Conservation (phyloP, 37 sponge, comb jelly and placozoan species). For the Ephydatia muelleri region DNA sequence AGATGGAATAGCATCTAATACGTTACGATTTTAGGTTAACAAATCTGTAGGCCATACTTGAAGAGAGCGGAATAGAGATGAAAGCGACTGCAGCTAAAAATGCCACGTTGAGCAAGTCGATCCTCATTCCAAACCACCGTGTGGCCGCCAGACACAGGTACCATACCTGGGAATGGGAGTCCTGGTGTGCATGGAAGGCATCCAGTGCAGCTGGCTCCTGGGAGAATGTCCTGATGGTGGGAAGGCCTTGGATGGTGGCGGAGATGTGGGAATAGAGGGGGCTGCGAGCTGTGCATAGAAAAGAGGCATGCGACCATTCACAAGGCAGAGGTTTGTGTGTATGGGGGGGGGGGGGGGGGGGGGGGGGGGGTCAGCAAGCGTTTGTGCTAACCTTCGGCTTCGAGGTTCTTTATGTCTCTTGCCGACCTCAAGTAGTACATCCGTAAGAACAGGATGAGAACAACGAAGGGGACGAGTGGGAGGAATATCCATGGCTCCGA, state of each 20-base stretch:
- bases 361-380: neutral
- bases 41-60: slow-evolving; percentile 4
- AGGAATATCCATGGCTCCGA: slow-evolving; percentile 54
- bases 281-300: slow-evolving; percentile 64
- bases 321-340: neutral
- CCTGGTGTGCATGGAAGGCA: slow-evolving; percentile 50
- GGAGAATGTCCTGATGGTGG: slow-evolving; percentile 53
- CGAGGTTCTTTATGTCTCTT: slow-evolving; percentile 54
- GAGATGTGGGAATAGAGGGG: slow-evolving; percentile 70
- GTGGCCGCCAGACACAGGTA: slow-evolving; percentile 20
- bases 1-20: neutral
- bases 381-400: slow-evolving; percentile 42
- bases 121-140: slow-evolving; percentile 53
- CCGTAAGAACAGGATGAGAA: slow-evolving; percentile 21
- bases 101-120: slow-evolving; percentile 21
- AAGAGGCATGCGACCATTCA: neutral
- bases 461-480: slow-evolving; percentile 6
- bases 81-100: slow-evolving; percentile 38
- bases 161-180: slow-evolving; percentile 58
- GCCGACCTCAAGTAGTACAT: slow-evolving; percentile 40
- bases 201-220: slow-evolving; percentile 6
- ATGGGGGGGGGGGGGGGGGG: neutral
- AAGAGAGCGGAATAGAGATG: slow-evolving; percentile 20
- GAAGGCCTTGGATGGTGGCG: slow-evolving; percentile 59
- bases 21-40: neutral